Evolutionary conservation across 2,113 vertebrate species (phyloP).

Genomic region (Xiphophorus couchianus): DNA sequence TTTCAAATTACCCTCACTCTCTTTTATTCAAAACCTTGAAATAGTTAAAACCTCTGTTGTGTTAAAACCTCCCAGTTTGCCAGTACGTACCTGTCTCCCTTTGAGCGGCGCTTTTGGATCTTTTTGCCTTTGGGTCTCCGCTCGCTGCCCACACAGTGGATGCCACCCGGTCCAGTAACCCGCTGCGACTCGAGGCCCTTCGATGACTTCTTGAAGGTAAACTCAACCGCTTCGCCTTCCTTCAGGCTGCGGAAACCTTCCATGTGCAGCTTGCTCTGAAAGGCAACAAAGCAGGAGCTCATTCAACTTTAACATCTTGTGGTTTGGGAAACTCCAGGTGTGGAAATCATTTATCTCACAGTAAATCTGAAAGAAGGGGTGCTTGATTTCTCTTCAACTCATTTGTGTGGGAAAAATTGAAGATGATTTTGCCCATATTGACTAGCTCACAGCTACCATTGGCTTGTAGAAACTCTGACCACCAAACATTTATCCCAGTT

Average conservation of each 20-base stretch:
- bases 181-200: constrained; percentile 94
- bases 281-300: constrained; percentile 16
- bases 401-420: background rate
- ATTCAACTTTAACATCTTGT: background rate
- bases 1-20: background rate
- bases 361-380: background rate
- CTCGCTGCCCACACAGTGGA: constrained; percentile 93
- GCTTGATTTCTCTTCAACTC: background rate
- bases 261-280: constrained; percentile 98
- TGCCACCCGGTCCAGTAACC: constrained; percentile 91
- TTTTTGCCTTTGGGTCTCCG: constrained; percentile 93
- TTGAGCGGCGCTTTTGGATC: constrained; percentile 90
- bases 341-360: too few species aligned
- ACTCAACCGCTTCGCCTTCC: constrained; percentile 94
- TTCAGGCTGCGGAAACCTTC: constrained; percentile 98
- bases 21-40: background rate
- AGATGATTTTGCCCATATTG: constrained; percentile 4
- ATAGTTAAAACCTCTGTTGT: background rate
- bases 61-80: background rate
- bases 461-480: constrained; percentile 25
- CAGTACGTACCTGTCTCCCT: constrained; percentile 89
- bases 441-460: constrained; percentile 11
- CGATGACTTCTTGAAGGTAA: constrained; percentile 95
- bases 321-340: background rate
- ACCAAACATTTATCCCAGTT: constrained; percentile 16